Percentiles rank a stretch among this genome's conserved stretches.
These are phyloP conservation scores for Schrankia costaestrigalis DNA, from an alignment of 2,888 invertebrate genomes.

Conservation along the genomic window DNA sequence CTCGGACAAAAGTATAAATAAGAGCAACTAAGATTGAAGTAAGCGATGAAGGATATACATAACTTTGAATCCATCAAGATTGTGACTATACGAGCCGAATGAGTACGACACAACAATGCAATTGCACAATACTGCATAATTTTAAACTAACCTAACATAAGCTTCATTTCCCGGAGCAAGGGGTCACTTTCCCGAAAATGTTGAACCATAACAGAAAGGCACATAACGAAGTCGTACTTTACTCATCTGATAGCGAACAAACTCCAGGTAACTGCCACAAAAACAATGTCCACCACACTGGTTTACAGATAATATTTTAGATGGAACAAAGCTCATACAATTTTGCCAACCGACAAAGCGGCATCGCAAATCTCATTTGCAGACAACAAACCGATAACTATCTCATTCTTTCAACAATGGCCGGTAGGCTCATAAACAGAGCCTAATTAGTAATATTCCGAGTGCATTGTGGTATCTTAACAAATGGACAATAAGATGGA, in stretches of 20 bases:
- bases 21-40: no score
- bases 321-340: slow-evolving; percentile 73
- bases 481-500: slow-evolving; percentile 74
- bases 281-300: slow-evolving; percentile 52
- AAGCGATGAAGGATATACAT: no score
- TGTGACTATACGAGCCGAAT: no score
- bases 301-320: slow-evolving; percentile 59
- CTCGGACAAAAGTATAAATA: no score
- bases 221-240: slow-evolving; percentile 31
- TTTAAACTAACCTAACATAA: no score
- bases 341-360: slow-evolving; percentile 72
- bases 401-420: slow-evolving; percentile 79
- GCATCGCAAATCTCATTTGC: slow-evolving; percentile 78
- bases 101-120: no score
- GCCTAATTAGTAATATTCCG: slow-evolving; percentile 80
- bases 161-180: slow-evolving; percentile 23
- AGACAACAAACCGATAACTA: slow-evolving; percentile 76
- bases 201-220: slow-evolving; percentile 29
- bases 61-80: no score
- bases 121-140: no score
- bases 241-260: slow-evolving; percentile 49
- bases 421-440: slow-evolving; percentile 73
- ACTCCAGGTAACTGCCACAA: slow-evolving; percentile 44
- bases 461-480: slow-evolving; percentile 75
- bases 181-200: slow-evolving; percentile 39